Conservation (phyloP, 2,113 vertebrate genomes). For the Sula dactylatra region DNA sequence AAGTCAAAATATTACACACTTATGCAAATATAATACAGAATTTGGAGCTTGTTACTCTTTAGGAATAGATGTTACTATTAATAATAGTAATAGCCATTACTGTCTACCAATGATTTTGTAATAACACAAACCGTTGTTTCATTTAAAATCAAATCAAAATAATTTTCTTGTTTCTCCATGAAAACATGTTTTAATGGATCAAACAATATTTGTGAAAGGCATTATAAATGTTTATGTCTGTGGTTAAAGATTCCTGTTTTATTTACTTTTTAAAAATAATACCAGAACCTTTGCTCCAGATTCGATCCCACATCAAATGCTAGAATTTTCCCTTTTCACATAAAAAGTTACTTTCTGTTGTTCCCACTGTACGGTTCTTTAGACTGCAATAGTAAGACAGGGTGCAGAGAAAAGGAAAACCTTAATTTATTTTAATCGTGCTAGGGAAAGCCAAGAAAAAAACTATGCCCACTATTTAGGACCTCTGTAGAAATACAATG, state of each 20-base stretch:
- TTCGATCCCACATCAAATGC: not conserved
- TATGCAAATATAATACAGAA: not conserved
- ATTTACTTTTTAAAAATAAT: not conserved
- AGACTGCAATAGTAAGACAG: not conserved
- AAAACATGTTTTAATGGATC: not conserved
- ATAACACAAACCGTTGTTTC: not conserved
- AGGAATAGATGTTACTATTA: not conserved
- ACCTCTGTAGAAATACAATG: not conserved
- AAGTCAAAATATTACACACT: not conserved
- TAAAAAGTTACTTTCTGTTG: not conserved
- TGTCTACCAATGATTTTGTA: not conserved
- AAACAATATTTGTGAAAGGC: not conserved
- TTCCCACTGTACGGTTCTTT: not conserved
- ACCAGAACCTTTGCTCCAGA: not conserved
- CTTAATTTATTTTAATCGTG: not conserved
- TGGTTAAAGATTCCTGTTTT: not conserved
- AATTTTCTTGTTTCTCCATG: not conserved
- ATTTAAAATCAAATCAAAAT: not conserved
- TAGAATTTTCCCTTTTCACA: not conserved
- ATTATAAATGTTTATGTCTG: not conserved
- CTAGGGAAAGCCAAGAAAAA: not conserved
- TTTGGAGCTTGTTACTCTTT: not conserved
- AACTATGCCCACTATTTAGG: not conserved
- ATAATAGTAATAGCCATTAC: not conserved
- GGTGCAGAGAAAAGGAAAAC: not conserved